A percentile compares a stretch with the other conserved stretches of the same genome.
These are phyloP conservation scores for Hemibagrus guttatus DNA, from an alignment of 2,797 vertebrate genomes.

Conservation along the genomic window DNA sequence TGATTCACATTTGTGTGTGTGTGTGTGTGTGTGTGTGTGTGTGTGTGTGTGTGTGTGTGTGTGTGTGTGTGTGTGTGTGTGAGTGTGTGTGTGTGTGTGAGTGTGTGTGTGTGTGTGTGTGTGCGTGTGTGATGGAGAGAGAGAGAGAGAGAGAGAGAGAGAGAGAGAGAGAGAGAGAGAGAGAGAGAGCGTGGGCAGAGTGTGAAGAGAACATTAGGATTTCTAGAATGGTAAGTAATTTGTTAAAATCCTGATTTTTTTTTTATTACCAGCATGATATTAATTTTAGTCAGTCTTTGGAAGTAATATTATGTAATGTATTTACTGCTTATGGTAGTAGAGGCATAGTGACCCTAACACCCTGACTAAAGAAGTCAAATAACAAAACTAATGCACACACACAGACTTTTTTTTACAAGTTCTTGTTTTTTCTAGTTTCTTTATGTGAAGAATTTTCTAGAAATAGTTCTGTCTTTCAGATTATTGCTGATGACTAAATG, in stretches of 20 bases:
- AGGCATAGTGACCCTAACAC: not conserved
- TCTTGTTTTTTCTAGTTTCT: not conserved
- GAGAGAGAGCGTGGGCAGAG: constrained; percentile 14
- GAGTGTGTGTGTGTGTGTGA: not conserved
- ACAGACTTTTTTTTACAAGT: not conserved
- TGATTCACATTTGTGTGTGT: constrained; percentile 1
- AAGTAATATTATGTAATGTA: not conserved
- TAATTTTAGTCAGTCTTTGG: not conserved
- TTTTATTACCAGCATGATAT: not conserved
- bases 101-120: not conserved
- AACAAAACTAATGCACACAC: constrained; percentile 21
- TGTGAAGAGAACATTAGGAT: not conserved
- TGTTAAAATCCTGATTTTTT: not conserved
- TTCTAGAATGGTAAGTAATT: constrained; percentile 3
- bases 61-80: not conserved
- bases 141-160: too few relatives aligned
- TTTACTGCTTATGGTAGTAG: constrained; percentile 18
- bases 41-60: not conserved
- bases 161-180: not conserved
- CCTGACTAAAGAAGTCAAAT: constrained; percentile 5
- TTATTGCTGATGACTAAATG: not conserved
- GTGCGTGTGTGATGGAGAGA: not conserved
- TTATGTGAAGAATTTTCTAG: constrained; percentile 7
- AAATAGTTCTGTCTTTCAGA: not conserved
- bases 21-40: not conserved